Conservation (phyloP, 2,113 vertebrate species). For the Nesoenas mayeri region DNA sequence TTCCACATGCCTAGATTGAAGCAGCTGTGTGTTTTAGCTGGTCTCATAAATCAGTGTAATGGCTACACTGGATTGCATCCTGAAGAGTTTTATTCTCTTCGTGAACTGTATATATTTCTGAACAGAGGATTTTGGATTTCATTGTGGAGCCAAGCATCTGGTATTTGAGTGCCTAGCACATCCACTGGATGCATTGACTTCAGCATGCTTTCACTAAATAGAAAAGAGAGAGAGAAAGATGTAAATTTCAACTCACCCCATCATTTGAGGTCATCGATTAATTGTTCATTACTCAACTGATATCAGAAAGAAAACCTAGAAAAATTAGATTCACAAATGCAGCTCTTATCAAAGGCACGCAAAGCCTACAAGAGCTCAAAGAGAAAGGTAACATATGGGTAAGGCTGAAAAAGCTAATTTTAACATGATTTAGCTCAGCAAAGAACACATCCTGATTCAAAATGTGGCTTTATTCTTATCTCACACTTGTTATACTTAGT, state of each 20-base stretch:
- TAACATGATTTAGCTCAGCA: conserved; percentile 47
- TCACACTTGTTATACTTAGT: conserved; percentile 41
- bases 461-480: conserved; percentile 58
- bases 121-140: neutral
- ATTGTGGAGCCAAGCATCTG: neutral
- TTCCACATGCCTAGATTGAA: neutral
- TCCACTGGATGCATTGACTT: neutral
- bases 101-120: neutral
- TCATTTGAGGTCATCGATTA: neutral
- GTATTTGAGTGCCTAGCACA: neutral
- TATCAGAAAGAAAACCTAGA: neutral
- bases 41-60: neutral
- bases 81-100: neutral
- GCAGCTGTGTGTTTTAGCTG: neutral
- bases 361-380: conserved; percentile 28
- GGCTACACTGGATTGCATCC: neutral
- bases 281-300: neutral
- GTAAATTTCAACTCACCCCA: neutral
- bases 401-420: conserved; percentile 60
- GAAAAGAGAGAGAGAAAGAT: neutral
- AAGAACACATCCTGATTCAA: conserved; percentile 58
- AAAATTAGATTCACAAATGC: neutral
- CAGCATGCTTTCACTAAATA: neutral
- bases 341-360: neutral
- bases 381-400: conserved; percentile 62